Conservation (phyloP, 2,888 invertebrate species). For the Platynereis dumerilii region DNA sequence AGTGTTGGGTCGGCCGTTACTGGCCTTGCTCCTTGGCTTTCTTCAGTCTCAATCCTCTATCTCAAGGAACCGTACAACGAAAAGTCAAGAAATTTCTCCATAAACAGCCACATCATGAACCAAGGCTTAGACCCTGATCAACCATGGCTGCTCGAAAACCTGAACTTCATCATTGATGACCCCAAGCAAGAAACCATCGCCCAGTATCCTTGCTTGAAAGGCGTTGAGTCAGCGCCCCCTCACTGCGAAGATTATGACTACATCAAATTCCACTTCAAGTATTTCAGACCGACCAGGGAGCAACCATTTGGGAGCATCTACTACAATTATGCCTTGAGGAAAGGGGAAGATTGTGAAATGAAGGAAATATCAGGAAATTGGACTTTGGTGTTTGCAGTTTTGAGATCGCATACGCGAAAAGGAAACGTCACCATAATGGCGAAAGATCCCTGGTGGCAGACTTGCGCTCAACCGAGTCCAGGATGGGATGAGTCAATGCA, state of each 20-base stretch:
- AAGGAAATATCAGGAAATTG: constrained; percentile 11
- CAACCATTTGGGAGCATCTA: constrained; percentile 27
- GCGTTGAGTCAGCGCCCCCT: neutral
- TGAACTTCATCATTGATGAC: constrained; percentile 11
- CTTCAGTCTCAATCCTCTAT: constrained; percentile 19
- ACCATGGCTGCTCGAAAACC: constrained; percentile 21
- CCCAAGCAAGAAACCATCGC: constrained; percentile 3
- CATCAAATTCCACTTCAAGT: constrained; percentile 21
- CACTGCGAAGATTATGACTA: constrained; percentile 8
- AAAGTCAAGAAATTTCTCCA: constrained; percentile 15
- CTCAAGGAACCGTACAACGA: constrained; percentile 11
- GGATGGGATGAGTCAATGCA: constrained; percentile 15
- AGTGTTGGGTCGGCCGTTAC: constrained; percentile 1
- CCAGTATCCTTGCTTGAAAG: constrained; percentile 8
- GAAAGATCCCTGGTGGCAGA: constrained; percentile 18
- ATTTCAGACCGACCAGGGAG: constrained; percentile 5
- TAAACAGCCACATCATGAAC: constrained; percentile 13
- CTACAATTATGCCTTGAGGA: constrained; percentile 17
- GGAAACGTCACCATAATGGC: constrained; percentile 10
- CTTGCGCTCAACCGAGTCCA: constrained; percentile 21
- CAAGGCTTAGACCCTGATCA: constrained; percentile 9
- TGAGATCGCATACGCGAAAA: neutral
- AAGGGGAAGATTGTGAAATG: constrained; percentile 9
- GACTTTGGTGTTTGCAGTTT: constrained; percentile 15
- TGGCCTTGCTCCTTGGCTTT: constrained; percentile 10